Conservation (phyloP, 1,140 invertebrate species). For the Meloidogyne hapla region DNA sequence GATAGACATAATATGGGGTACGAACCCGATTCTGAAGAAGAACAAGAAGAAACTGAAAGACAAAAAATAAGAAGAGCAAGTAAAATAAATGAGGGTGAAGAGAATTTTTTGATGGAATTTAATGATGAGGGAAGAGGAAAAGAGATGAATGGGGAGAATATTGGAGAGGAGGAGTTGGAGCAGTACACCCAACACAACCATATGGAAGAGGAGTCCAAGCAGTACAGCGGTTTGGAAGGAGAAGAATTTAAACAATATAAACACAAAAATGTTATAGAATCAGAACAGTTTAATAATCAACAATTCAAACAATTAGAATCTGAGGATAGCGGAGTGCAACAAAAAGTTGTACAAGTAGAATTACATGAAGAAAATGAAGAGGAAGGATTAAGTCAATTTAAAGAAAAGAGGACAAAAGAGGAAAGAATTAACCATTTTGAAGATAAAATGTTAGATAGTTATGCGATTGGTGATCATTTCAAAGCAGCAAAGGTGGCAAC, state of each 20-base stretch:
- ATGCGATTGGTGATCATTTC: neutral
- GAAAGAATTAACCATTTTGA: neutral
- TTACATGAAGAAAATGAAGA: neutral
- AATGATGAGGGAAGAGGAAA: neutral
- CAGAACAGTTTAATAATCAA: too few relatives aligned
- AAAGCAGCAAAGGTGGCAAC: neutral
- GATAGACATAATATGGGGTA: conserved; percentile 21
- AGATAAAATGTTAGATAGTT: neutral
- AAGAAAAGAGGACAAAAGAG: neutral
- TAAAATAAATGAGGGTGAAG: neutral
- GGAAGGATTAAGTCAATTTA: neutral
- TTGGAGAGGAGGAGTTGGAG: neutral
- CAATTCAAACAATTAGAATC: too few relatives aligned
- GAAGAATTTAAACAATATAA: conserved; percentile 8
- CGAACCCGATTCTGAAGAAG: conserved; percentile 25
- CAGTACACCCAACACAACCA: conserved; percentile 3
- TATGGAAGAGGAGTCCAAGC: neutral
- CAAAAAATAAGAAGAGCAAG: neutral
- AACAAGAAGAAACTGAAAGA: neutral
- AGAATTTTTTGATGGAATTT: neutral
- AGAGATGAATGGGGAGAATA: neutral
- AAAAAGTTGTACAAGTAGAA: neutral
- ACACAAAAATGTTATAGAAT: neutral
- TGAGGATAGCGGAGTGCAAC: neutral
- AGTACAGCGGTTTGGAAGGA: neutral